These are phyloP conservation scores for Diabrotica undecimpunctata DNA, from an alignment of 1,140 invertebrate species.

Conservation along the genomic window DNA sequence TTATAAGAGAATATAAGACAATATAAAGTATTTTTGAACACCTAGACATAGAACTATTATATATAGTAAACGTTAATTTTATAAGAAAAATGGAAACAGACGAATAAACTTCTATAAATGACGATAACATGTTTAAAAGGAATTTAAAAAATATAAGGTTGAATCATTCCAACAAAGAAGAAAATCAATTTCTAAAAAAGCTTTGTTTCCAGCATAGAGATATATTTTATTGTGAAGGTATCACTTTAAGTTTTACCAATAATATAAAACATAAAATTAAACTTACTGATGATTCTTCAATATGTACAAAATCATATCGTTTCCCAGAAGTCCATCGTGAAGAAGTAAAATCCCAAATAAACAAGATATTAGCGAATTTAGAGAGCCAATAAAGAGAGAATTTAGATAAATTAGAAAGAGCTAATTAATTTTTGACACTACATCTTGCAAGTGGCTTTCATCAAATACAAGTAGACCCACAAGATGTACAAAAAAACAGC, in stretches of 20 bases:
- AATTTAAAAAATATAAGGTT: slow-evolving; percentile 23
- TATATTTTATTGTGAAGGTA: slow-evolving; percentile 24
- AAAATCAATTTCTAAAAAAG: slow-evolving; percentile 21
- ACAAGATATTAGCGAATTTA: slow-evolving; percentile 21
- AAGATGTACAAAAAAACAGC: too few species aligned
- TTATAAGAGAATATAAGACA: too few species aligned
- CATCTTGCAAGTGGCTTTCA: too few species aligned
- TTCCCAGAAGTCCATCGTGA: slow-evolving; percentile 37
- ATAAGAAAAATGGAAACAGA: not conserved
- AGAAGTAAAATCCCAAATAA: slow-evolving; percentile 42
- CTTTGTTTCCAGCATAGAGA: slow-evolving; percentile 22
- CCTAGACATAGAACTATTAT: slow-evolving; percentile 15
- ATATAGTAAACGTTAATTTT: slow-evolving; percentile 18
- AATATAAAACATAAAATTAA: slow-evolving; percentile 32
- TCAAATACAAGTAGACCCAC: too few species aligned
- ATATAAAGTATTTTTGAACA: not conserved
- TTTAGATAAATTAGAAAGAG: too few species aligned
- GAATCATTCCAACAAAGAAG: slow-evolving; percentile 27
- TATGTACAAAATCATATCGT: slow-evolving; percentile 41
- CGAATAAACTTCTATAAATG: slow-evolving; percentile 10
- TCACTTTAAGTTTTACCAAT: slow-evolving; percentile 20
- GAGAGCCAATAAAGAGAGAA: too few species aligned
- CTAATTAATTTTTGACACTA: too few species aligned
- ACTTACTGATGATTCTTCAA: slow-evolving; percentile 33
- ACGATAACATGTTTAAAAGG: slow-evolving; percentile 17